Evolutionary conservation across 2,797 vertebrate genomes (phyloP), one percentile per base, ranked within the genome.

Genomic region (Tachyglossus aculeatus): DNA sequence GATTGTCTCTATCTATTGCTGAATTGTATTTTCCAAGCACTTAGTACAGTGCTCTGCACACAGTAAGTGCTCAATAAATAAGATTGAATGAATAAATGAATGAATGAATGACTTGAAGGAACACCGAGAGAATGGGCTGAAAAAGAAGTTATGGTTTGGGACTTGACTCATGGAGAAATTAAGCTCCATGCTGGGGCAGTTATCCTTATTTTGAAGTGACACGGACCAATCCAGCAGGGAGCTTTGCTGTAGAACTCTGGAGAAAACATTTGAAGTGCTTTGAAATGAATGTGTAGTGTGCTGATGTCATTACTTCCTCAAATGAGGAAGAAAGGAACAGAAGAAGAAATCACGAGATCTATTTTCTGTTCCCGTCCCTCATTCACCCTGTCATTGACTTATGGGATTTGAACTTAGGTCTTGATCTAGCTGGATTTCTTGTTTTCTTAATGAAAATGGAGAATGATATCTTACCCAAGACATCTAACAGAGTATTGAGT

Each of bases 141-240:
- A n/a, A 44, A 62, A 50, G 37, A 13, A 24, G 24, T 41, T 3
- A 57, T 57, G 41, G 21, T 27, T n/a, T 24, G 38, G 9, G 19
- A 70, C 59, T 72, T 43, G 70, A 21, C 19, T 11, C 2, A 32
- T n/a, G n/a, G n/a, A n/a, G n/a, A n/a, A n/a, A n/a, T n/a, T n/a
- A n/a, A n/a, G n/a, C n/a, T n/a, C n/a, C n/a, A 21, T 34, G 21
- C 14, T 47, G 9, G 12, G 39, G 22, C 31, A 7, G 25, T 61
- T 43, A 32, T 31, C 39, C 21, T 61, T 3, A 14, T 14, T 47
- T 50, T 73, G 57, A 53, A 7, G 31, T 53, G 33, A 38, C 71
- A 5, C 37, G 40, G 44, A 48, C 24, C 40, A 57, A 47, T 67
- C 75, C 57, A 41, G 71, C 71, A 60, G 41, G 29, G 16, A 44